phyloP scores from a whole-genome alignment of 1,140 invertebrate genomes.

The Gonatopus flavifemur region DNA sequence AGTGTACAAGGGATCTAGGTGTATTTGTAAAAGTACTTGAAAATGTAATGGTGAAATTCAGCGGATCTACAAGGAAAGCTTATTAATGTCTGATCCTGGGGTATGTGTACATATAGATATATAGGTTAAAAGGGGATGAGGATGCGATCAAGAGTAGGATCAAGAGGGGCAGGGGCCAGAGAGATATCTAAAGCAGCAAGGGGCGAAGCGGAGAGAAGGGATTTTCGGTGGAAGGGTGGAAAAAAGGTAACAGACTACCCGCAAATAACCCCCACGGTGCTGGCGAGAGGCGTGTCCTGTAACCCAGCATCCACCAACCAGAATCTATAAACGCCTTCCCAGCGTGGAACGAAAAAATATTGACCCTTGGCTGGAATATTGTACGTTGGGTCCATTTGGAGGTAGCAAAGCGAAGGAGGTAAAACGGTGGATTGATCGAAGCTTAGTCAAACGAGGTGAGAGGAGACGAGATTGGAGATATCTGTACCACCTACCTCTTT shows the following conservation, averaged over 20 bases:
- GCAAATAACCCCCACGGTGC: constrained; percentile 48
- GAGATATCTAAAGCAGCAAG: constrained; percentile 16
- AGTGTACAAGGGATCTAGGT: constrained; percentile 6
- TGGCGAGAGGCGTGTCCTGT: constrained; percentile 43
- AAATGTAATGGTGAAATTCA: constrained; percentile 11
- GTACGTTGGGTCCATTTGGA: constrained; percentile 58
- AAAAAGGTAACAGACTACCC: constrained; percentile 50
- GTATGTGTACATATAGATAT: background rate
- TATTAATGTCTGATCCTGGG: constrained; percentile 28
- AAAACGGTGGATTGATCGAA: constrained; percentile 34
- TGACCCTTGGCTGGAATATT: constrained; percentile 49
- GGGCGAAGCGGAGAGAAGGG: constrained; percentile 17
- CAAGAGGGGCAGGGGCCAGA: constrained; percentile 12
- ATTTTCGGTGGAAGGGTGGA: constrained; percentile 25
- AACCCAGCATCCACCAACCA: constrained; percentile 24
- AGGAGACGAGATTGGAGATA: constrained; percentile 12
- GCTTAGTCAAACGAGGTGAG: constrained; percentile 21
- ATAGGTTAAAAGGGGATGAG: constrained; percentile 17
- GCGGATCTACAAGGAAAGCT: constrained; percentile 28
- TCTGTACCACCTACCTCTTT: background rate
- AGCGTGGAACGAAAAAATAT: constrained; percentile 54
- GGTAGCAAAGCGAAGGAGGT: constrained; percentile 55
- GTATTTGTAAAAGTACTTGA: no score
- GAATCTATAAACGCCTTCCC: constrained; percentile 12
- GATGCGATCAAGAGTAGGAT: background rate